Base-by-base conservation (phyloP, 2,888 invertebrate genomes). In the Octonoba sinensis region DNA sequence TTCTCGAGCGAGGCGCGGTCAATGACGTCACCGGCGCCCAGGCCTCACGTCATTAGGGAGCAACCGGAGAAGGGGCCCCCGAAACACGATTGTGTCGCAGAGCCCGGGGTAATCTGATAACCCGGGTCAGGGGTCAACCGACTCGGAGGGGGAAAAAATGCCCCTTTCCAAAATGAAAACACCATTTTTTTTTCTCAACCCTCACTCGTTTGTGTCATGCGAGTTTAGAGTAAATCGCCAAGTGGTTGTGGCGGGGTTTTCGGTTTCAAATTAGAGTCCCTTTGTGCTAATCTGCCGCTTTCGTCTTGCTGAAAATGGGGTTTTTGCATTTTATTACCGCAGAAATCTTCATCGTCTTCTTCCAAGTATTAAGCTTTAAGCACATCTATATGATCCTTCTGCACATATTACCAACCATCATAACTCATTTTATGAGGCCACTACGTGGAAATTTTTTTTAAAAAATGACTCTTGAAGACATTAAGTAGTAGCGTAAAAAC, bases 221-320 rank as follows among this genome's bases (percentile, higher is more conserved):
- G 12, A 76, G 76, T 76, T 76, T 76, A 76, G 69, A 65, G 76
- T 62, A 70, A 70, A 70, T 47, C 69, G 69, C 64, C 76, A 69
- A 76, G 69, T 76, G 76, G 69, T 57, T 64, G 54, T 54, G 24
- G 27, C 62, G 56, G 47, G 62, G 76, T 69, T 70, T 76, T 64
- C 46, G 62, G 54, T 76, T 76, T 69, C 76, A 76, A 70, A 76
- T 76, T 76, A 76, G 76, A 70, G 76, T 76, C 62, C 69, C 67
- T 76, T 76, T 76, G 76, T 76, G 76, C 70, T 76, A 69, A 76
- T 76, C 76, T 69, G 69, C 76, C 76, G 76, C 76, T 76, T 54
- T 69, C 54, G 69, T 76, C 76, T 76, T 46, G 69, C 44, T 46
- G 51, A 47, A 70, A 60, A 60, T 36, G 18, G 27, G n/a, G 20